Base-by-base conservation (phyloP, 35 echinoderm and acorn worm genomes). In the Heliocidaris erythrogramma region DNA sequence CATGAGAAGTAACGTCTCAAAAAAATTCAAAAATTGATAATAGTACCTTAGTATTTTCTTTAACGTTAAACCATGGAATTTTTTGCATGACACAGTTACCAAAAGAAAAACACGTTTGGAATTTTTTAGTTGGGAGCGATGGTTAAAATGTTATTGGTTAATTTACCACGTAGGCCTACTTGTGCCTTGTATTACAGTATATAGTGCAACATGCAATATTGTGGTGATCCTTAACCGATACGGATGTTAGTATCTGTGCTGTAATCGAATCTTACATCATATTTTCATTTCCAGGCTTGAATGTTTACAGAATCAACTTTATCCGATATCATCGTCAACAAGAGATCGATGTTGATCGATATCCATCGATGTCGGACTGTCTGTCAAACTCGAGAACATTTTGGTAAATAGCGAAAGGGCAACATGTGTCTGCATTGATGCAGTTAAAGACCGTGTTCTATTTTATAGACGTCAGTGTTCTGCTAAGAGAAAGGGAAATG, bases 261-360 rank as follows among this genome's bases (percentile, higher is more conserved):
- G 65, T 27, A 78, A 78, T n/a, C 65, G 27, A 78, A 78, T 8
- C 18, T n/a, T 21, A n/a, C 65, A n/a, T 18, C 21, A n/a, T 78
- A 18, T 78, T 78, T 78, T 78, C 65, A 78, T 78, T 78, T 7
- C 21, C 65, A n/a, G 18, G 65, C 65, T 24, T 18, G 65, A 78
- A 78, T 78, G 65, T 78, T 78, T 78, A 78, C 27, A 27, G 18
- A 78, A 48, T 48, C 87, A 32, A 89, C 32, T 48, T 2, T 32
- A 48, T 42, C 29, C 87, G 87, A 89, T 89, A 48, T 89, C 87
- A 89, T 89, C 87, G 87, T 32, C 87, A 89, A 89, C 31, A 89
- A 5, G 87, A n/a, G 47, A 89, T 89, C 87, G 87, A 89, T 35
- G 32, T 47, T 89, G 87, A 89, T 89, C 87, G 87, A 89, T 89